A percentile compares a stretch with the other conserved stretches of the same genome.
phyloP scores from a whole-genome alignment of 2,888 invertebrate genomes.

The Mantis religiosa region DNA sequence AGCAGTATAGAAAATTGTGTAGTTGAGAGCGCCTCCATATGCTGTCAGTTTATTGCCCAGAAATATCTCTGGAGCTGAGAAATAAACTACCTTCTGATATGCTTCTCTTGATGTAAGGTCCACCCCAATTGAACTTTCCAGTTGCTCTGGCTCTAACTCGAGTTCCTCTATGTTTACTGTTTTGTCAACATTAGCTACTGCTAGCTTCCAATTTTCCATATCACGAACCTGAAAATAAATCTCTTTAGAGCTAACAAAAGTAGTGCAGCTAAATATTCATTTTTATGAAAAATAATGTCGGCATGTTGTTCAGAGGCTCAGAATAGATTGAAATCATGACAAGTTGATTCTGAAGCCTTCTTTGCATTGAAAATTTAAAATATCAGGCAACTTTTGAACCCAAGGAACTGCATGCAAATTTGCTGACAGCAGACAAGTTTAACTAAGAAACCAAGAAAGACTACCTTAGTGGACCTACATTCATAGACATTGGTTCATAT shows the following conservation, averaged over 20 bases:
- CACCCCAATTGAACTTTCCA: slow-evolving; percentile 44
- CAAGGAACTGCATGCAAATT: too few species aligned
- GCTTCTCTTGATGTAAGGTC: slow-evolving; percentile 47
- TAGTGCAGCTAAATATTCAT: too few species aligned
- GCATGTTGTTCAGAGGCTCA: too few species aligned
- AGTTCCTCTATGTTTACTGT: slow-evolving; percentile 40
- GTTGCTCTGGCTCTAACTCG: slow-evolving; percentile 18
- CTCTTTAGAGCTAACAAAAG: not conserved
- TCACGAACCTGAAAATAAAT: slow-evolving; percentile 49
- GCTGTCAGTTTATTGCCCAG: slow-evolving; percentile 81
- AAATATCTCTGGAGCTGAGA: slow-evolving; percentile 68
- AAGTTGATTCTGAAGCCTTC: too few species aligned
- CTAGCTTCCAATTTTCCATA: slow-evolving; percentile 66
- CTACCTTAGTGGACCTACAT: too few species aligned
- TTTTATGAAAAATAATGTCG: too few species aligned
- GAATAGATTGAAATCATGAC: too few species aligned
- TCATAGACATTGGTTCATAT: too few species aligned
- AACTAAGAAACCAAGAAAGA: too few species aligned
- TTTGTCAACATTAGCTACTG: slow-evolving; percentile 50
- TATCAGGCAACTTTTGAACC: too few species aligned
- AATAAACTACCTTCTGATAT: slow-evolving; percentile 59
- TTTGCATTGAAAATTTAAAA: too few species aligned
- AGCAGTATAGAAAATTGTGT: slow-evolving; percentile 67
- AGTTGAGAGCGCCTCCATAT: slow-evolving; percentile 82
- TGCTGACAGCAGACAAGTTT: too few species aligned